Base-by-base conservation (phyloP, 2,888 invertebrate species). In the Drosophila engyochracea region DNA sequence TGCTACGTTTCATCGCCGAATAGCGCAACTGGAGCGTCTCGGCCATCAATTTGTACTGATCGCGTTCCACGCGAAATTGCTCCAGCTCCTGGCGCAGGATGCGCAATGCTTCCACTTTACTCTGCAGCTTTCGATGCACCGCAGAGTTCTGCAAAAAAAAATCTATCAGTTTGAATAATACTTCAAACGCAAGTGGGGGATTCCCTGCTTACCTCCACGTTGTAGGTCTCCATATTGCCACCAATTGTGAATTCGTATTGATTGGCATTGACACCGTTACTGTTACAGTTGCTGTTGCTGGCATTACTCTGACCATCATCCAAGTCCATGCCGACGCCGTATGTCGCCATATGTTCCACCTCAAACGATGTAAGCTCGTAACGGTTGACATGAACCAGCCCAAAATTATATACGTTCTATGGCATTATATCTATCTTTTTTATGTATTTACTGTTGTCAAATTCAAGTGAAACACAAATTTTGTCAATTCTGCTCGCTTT, bases 21-120 rank as follows among this genome's bases (percentile, higher is more conserved):
- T 94, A 94, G 9, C 94, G 93, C 63, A 95, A 93, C 86, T 96
- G 95, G 25, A 97, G 93, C 81, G 97, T 97, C 89, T 97, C 97
- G 0, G 97, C 96, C 94, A 97, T 95, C 12, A 96, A 92, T 92
- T 97, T 97, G 88, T 96, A 97, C 90, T 96, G 96, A 92, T 97
- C 97, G 37, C 97, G 94, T 91, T 98, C 97, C 85, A 95, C 95
- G 70, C 96, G 95, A 91, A 96, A 97, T 93, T 96, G 96, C 83
- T 97, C 96, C 70, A 97, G 93, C 90, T 97, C 97, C 85, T 95
- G 95, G 74, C 95, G 96, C 91, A 97, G 94, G 73, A 97, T 96
- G n/a, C 96, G 94, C 44, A 98, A 92, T 4, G 97, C 97, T 93
- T 97, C 97, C 61, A 96, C 95, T 93, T 98, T 97, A 89, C 97